Conservation (phyloP, 2,888 invertebrate species). For the Lapara coniferarum region DNA sequence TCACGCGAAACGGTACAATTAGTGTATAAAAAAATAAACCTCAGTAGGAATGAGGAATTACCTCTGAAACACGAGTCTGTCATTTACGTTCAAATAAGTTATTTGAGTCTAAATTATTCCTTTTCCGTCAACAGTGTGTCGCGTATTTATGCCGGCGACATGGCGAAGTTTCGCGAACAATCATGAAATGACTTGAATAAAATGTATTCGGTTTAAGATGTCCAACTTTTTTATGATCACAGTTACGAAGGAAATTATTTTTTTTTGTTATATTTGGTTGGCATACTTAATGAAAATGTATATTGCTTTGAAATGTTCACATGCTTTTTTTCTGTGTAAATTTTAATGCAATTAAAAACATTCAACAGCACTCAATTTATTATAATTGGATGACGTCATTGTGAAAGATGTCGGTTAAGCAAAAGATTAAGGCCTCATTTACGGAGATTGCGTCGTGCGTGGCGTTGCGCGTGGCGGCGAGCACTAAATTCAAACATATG, state of each 20-base stretch:
- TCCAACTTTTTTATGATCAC: conserved; percentile 5
- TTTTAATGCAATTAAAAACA: too few species aligned
- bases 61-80: conserved; percentile 35
- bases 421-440: too few species aligned
- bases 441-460: too few species aligned
- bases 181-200: conserved; percentile 19
- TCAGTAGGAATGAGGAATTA: conserved; percentile 35
- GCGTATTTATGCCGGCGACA: conserved; percentile 12
- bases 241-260: not conserved
- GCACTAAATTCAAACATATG: too few species aligned
- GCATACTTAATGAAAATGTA: too few species aligned
- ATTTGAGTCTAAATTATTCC: conserved; percentile 30
- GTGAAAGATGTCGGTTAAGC: too few species aligned
- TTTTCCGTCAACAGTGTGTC: conserved; percentile 19
- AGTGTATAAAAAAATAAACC: conserved; percentile 45
- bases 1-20: conserved; percentile 36
- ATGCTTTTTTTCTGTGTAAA: too few species aligned
- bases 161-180: conserved; percentile 17
- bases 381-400: too few species aligned
- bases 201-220: conserved; percentile 13
- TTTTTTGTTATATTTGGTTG: not conserved
- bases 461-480: too few species aligned
- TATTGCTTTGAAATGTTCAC: too few species aligned
- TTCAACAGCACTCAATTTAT: too few species aligned
- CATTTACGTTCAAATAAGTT: conserved; percentile 35